These are phyloP conservation scores for Stramonita haemastoma DNA, from an alignment of 2,888 invertebrate genomes.

Conservation along the genomic window DNA sequence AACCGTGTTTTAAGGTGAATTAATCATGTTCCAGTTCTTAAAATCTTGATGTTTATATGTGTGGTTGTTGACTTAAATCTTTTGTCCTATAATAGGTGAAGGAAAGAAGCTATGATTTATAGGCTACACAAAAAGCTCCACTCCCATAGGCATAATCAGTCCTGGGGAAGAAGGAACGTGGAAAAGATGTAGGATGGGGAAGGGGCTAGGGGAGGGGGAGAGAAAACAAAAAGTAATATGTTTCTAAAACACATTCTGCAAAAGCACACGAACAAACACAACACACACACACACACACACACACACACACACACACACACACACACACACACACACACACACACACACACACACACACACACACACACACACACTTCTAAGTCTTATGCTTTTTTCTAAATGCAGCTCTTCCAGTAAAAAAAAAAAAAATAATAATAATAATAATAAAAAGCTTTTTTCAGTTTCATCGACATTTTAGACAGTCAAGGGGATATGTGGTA, in stretches of 20 bases:
- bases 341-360: neutral
- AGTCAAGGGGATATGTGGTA: too few species aligned
- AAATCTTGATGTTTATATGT: too few species aligned
- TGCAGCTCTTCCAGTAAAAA: neutral
- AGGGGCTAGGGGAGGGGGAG: neutral
- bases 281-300: conserved; percentile 12
- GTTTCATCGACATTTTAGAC: too few species aligned
- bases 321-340: neutral
- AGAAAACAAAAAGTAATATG: neutral
- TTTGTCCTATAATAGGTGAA: too few species aligned
- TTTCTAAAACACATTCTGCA: neutral
- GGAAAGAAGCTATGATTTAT: too few species aligned
- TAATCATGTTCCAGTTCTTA: too few species aligned
- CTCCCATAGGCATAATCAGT: too few species aligned
- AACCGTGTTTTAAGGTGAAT: too few species aligned
- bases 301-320: neutral
- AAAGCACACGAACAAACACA: neutral
- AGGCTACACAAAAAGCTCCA: too few species aligned
- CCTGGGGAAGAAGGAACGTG: neutral
- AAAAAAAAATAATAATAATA: neutral
- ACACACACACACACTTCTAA: neutral
- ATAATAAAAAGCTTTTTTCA: too few species aligned
- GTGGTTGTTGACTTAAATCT: too few species aligned
- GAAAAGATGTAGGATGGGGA: neutral
- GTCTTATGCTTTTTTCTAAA: neutral